Evolutionary conservation across 2,113 vertebrate genomes (phyloP).

Genomic region (Equus quagga): DNA sequence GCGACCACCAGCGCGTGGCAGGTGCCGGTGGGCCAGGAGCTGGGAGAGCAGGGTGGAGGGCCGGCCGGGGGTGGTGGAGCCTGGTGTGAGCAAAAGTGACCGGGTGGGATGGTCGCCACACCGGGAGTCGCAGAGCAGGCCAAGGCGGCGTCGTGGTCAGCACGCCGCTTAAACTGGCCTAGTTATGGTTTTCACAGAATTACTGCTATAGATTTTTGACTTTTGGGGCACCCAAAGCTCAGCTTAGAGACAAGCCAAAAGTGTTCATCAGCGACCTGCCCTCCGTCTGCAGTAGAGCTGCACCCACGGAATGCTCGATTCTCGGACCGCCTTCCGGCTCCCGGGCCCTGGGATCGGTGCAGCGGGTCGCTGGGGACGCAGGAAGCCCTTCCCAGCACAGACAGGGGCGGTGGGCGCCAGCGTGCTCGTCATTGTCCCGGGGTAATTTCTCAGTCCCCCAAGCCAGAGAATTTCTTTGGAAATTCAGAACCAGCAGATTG

Average conservation of each 20-base stretch:
- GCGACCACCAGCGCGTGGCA: accelerated
- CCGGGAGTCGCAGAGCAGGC: background rate
- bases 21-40: background rate
- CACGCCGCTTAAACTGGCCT: background rate
- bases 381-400: background rate
- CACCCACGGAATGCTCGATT: too few species aligned
- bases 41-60: background rate
- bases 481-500: background rate
- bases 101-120: constrained; percentile 42
- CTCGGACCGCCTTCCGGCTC: too few species aligned
- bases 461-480: background rate
- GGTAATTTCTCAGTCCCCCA: background rate
- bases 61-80: too few species aligned
- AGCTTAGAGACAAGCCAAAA: background rate
- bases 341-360: too few species aligned
- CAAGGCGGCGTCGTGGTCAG: background rate
- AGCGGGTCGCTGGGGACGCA: background rate
- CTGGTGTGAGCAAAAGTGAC: constrained; percentile 59
- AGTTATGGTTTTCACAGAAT: background rate
- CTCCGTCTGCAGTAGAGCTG: background rate
- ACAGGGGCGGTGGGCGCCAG: background rate
- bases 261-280: background rate
- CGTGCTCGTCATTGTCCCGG: accelerated
- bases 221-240: constrained; percentile 27
- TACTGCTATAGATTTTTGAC: background rate